phyloP scores from a whole-genome alignment of 1,140 invertebrate species.

The Cephus cinctus region DNA sequence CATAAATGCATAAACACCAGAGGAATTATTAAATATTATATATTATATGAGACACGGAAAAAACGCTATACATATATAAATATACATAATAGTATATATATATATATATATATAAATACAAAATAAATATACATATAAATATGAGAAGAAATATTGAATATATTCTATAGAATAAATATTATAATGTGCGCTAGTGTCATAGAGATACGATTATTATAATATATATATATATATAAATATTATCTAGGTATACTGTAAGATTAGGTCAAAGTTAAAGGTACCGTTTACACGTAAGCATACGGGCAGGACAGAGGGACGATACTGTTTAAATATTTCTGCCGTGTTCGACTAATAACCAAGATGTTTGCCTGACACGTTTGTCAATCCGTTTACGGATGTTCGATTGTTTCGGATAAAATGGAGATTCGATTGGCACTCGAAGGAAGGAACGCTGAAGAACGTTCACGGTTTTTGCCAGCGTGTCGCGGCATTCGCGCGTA shows the following conservation, averaged over 20 bases:
- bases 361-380: no score
- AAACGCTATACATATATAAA: not conserved
- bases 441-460: no score
- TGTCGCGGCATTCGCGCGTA: no score
- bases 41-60: not conserved
- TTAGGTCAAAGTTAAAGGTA: not conserved
- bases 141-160: conserved; percentile 22
- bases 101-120: conserved; percentile 10
- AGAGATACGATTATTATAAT: conserved; percentile 12
- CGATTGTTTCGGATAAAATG: no score
- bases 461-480: no score
- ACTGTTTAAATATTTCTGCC: no score
- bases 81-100: no score
- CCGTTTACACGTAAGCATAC: not conserved
- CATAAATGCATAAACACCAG: not conserved
- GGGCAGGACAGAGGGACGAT: no score
- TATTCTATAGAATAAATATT: conserved; percentile 37
- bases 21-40: not conserved
- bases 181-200: conserved; percentile 37
- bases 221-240: conserved; percentile 5
- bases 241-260: not conserved
- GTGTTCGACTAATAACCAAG: no score
- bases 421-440: no score
- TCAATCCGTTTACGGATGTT: no score
- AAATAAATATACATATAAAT: conserved; percentile 4